phyloP scores from a whole-genome alignment of 2,888 invertebrate species.

The Pelosia muscerda region DNA sequence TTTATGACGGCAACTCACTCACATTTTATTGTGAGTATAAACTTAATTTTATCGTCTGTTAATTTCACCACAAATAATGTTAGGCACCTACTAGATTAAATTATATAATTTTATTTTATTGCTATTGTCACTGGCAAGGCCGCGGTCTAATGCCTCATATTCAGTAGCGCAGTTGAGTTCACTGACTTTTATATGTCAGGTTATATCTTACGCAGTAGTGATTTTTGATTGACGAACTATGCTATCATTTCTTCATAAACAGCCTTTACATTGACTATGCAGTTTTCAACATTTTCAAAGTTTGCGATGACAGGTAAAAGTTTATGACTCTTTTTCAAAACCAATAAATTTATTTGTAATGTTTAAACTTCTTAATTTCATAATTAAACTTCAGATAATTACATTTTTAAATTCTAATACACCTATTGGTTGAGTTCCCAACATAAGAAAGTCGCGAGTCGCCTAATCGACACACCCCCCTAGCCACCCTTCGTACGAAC shows the following conservation, averaged over 20 bases:
- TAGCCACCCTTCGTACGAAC: slow-evolving; percentile 69
- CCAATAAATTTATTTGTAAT: no score
- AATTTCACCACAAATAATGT: slow-evolving; percentile 86
- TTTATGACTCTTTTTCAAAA: no score
- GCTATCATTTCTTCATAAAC: slow-evolving; percentile 16
- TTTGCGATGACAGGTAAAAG: no score
- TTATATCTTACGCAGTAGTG: slow-evolving; percentile 24
- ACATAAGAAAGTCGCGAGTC: slow-evolving; percentile 32
- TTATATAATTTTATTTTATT: slow-evolving; percentile 80
- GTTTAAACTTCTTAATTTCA: no score
- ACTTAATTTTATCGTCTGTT: slow-evolving; percentile 87
- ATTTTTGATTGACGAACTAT: slow-evolving; percentile 21
- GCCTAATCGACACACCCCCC: slow-evolving; percentile 56
- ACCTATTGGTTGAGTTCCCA: neutral
- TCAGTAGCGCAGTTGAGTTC: slow-evolving; percentile 53
- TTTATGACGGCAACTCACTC: slow-evolving; percentile 87
- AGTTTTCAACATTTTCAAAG: neutral
- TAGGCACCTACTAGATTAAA: slow-evolving; percentile 80
- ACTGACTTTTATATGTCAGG: slow-evolving; percentile 47
- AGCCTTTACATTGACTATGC: neutral
- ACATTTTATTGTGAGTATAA: slow-evolving; percentile 87
- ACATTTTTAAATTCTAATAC: neutral
- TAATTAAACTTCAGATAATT: neutral
- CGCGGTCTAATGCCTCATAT: slow-evolving; percentile 62
- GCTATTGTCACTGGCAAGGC: slow-evolving; percentile 76